phyloP scores from a whole-genome alignment of 1,140 invertebrate genomes.

The Brachionus sp. region DNA sequence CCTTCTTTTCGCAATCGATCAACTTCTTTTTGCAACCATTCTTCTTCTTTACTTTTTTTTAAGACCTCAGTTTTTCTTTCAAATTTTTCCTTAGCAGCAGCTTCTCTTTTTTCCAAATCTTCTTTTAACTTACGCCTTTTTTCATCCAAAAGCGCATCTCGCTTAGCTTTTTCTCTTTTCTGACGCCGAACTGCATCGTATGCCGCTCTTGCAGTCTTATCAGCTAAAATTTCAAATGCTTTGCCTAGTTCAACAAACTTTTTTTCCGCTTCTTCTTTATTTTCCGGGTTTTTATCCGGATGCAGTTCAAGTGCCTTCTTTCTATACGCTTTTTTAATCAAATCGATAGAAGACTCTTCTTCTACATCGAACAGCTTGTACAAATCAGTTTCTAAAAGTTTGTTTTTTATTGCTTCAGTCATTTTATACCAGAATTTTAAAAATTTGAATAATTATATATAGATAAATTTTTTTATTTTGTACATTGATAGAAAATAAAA shows the following conservation, averaged over 20 bases:
- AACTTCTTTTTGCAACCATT: constrained; percentile 33
- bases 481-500: not conserved
- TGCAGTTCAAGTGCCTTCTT: constrained; percentile 90
- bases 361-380: constrained; percentile 33
- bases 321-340: constrained; percentile 76
- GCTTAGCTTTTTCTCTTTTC: constrained; percentile 17
- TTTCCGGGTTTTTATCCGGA: constrained; percentile 97
- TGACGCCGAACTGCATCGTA: constrained; percentile 29
- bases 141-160: constrained; percentile 1
- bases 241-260: constrained; percentile 25
- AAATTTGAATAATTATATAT: not conserved
- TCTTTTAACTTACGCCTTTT: constrained; percentile 38
- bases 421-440: constrained; percentile 11
- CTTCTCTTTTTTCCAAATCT: constrained; percentile 28
- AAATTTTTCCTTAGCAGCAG: constrained; percentile 6
- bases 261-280: constrained; percentile 38
- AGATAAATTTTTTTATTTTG: not conserved
- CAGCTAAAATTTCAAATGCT: constrained; percentile 45
- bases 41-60: constrained; percentile 18
- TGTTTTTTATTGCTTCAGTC: constrained; percentile 23
- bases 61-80: not conserved
- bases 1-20: constrained; percentile 39
- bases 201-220: constrained; percentile 25
- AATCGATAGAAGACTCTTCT: constrained; percentile 63
- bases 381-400: constrained; percentile 29